Base-by-base conservation (phyloP, 2,888 invertebrate species). In the Sericinus montela region DNA sequence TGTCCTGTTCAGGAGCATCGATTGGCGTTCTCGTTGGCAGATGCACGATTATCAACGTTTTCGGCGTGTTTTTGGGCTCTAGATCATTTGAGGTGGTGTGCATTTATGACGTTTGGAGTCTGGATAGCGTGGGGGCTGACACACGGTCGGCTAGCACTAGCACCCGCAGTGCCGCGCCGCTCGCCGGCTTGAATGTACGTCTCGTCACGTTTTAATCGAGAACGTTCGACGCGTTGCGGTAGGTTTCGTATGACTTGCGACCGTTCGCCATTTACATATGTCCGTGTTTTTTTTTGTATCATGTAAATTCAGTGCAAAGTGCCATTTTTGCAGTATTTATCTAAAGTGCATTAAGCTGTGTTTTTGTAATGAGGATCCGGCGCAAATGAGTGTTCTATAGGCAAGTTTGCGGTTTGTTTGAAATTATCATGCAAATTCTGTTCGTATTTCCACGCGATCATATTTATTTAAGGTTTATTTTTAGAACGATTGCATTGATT, bases 1-100 rank as follows among this genome's bases (percentile, higher is more conserved):
- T 79, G 81, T 83, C 83, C 82, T 83, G 83, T 80, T 72, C 80
- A 76, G 80, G 75, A 78, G 69, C 86, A 87, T 88, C 87, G 87
- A 87, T 88, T 87, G 79, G 83, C 69, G 72, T 73, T 69, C 63
- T 62, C 45, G 14, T 42, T 41, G 7, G 10, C 38, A 36, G 16
- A 15, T 48, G 38, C 25, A 29, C 52, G 51, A 78, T 59, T 63
- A 43, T 58, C 45, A 50, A 30, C 65, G 59, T 3, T 32, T 58
- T 78, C 50, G 48, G 25, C 19, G 45, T 19, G 50, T 36, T 54
- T 58, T 59, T 62, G 48, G 61, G 45, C 55, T 64, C 60, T 58
- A 57, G 59, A 60, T 68, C 60, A 56, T 60, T 62, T 57, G 60
- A 48, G 53, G 46, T 47, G 54, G 56, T 51, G 51, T 56, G 66